A percentile compares a stretch with the other conserved stretches of the same genome.
These are phyloP conservation scores for Lissonota sp. DNA, from an alignment of 2,888 invertebrate genomes.

Conservation along the genomic window DNA sequence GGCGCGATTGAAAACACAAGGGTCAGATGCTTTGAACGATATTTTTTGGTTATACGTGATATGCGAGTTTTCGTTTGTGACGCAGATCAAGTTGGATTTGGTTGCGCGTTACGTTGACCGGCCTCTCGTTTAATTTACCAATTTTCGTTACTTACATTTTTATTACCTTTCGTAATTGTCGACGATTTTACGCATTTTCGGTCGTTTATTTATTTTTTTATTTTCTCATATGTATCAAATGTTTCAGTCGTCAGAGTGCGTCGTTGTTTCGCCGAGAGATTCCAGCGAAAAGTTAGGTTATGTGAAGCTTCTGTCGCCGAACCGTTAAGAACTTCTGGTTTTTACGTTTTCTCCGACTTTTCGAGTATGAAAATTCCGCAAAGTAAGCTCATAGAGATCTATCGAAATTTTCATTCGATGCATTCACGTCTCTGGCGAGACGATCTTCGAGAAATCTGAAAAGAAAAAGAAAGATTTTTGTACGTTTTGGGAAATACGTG, in stretches of 20 bases:
- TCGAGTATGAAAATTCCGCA: no score
- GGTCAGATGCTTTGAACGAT: neutral
- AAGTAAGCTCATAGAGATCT: no score
- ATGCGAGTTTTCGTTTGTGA: conserved; percentile 40
- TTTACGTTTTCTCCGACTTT: no score
- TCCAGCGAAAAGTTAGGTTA: conserved; percentile 41
- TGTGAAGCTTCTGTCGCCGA: conserved; percentile 3
- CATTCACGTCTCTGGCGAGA: no score
- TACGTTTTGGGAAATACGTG: no score
- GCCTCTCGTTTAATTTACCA: conserved; percentile 44
- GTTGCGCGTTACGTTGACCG: conserved; percentile 52
- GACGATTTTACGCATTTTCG: neutral
- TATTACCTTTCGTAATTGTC: neutral
- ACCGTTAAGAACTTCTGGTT: neutral
- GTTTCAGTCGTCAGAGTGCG: conserved; percentile 10
- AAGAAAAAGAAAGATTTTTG: no score
- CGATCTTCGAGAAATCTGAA: no score
- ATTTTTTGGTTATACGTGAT: conserved; percentile 59
- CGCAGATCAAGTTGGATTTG: conserved; percentile 55
- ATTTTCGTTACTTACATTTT: conserved; percentile 32
- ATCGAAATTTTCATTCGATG: no score
- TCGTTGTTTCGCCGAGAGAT: neutral
- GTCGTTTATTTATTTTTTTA: neutral
- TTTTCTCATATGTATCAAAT: neutral
- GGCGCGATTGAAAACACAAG: no score